phyloP scores from a whole-genome alignment of 2,888 invertebrate species.

The Thysanoteuthis rhombus region DNA sequence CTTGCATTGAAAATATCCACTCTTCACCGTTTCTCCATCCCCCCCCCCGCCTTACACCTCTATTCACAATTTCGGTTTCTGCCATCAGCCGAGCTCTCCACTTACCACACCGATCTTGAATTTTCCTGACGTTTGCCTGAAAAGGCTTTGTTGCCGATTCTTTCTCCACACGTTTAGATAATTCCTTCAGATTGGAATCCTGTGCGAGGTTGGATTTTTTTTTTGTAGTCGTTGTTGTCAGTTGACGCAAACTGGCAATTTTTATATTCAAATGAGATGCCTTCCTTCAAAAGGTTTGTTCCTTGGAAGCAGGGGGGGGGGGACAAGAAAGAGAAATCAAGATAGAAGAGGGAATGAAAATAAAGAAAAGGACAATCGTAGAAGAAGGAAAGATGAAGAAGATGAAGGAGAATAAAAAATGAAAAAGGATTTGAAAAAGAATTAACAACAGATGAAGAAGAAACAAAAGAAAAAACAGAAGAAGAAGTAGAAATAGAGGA shows the following conservation, averaged over 20 bases:
- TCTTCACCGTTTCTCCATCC: not conserved
- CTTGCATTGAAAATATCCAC: not conserved
- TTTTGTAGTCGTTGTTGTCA: not conserved
- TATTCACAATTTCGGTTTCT: not conserved
- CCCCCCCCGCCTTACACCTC: too few species aligned
- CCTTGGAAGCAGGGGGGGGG: not conserved
- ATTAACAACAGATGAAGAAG: not conserved
- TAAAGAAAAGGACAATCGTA: not conserved
- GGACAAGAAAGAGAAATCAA: not conserved
- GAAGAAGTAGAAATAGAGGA: not conserved
- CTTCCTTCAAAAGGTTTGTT: conserved; percentile 12
- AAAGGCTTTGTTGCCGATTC: conserved; percentile 12
- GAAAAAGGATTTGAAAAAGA: not conserved
- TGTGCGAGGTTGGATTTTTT: not conserved
- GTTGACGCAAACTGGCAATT: not conserved
- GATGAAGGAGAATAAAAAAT: not conserved
- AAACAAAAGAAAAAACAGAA: too few species aligned
- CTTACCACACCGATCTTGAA: not conserved
- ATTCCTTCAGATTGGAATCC: not conserved
- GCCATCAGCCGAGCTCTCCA: not conserved
- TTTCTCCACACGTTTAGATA: conserved; percentile 12
- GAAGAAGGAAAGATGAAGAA: not conserved
- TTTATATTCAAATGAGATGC: not conserved
- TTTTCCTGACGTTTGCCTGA: not conserved
- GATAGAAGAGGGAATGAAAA: not conserved